Evolutionary conservation across 2,888 invertebrate genomes (phyloP).

Genomic region (Archips xylosteana): DNA sequence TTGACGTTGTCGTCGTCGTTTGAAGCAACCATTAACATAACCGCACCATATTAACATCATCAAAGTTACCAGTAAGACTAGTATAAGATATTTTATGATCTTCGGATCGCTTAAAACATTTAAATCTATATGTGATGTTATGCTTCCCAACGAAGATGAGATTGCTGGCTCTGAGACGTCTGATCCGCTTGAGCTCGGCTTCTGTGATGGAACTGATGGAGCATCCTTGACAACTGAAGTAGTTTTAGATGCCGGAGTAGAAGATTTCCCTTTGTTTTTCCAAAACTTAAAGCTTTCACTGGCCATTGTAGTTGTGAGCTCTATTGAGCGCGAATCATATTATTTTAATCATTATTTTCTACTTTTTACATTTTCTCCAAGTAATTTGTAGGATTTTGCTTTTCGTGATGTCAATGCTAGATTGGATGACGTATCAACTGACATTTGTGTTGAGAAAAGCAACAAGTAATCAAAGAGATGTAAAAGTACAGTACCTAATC

Average conservation of each 20-base stretch:
- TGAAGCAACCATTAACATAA: slow-evolving; percentile 48
- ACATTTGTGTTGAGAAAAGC: not conserved
- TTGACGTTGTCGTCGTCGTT: slow-evolving; percentile 54
- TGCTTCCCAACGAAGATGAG: not conserved
- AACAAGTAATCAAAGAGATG: not conserved
- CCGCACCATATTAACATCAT: not conserved
- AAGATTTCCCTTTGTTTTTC: not conserved
- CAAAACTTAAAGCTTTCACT: slow-evolving; percentile 3
- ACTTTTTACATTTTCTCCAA: not conserved
- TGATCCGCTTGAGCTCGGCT: not conserved
- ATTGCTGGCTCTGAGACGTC: not conserved
- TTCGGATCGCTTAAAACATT: not conserved
- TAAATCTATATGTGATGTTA: not conserved
- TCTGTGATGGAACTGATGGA: not conserved
- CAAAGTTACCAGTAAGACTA: not conserved
- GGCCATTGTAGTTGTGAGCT: not conserved
- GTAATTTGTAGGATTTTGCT: not conserved
- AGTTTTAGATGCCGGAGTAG: not conserved
- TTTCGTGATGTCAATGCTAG: not conserved
- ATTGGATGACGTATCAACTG: slow-evolving; percentile 1
- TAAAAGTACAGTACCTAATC: not conserved
- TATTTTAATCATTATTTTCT: not conserved
- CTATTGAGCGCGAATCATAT: not conserved
- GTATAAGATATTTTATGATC: slow-evolving; percentile 1
- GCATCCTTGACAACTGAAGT: not conserved